phyloP scores from a whole-genome alignment of 2,797 vertebrate species.

The Psittacula echo region DNA sequence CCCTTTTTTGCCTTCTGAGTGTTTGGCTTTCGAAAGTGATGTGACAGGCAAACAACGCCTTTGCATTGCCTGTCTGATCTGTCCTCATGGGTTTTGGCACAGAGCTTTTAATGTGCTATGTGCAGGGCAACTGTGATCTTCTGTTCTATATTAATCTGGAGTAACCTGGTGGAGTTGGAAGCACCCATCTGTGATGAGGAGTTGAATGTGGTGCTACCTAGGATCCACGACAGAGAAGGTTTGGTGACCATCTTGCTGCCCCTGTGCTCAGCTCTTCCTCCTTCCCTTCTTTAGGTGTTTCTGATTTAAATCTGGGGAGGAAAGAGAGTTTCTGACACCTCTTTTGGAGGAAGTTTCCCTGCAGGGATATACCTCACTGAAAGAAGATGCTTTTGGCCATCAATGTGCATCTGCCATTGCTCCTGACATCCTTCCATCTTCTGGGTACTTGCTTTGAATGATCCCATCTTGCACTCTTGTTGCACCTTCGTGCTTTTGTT shows the following conservation, averaged over 20 bases:
- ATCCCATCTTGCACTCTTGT: accelerated
- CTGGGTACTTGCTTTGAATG: accelerated
- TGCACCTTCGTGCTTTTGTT: neutral
- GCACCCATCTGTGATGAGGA: accelerated
- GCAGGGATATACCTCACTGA: accelerated
- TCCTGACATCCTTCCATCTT: neutral
- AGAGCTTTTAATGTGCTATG: neutral
- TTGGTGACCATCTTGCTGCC: neutral
- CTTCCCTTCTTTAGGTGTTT: neutral
- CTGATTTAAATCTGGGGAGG: neutral
- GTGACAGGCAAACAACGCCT: neutral
- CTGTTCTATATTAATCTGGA: neutral
- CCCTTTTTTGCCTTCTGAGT: neutral
- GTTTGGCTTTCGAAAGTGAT: neutral
- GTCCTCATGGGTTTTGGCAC: neutral
- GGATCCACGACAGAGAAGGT: neutral
- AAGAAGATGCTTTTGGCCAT: neutral
- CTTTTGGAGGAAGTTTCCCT: neutral
- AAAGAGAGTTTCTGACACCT: neutral
- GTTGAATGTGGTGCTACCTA: accelerated
- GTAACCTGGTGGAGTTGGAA: neutral
- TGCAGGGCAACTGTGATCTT: accelerated
- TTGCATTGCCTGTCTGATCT: neutral
- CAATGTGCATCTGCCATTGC: neutral
- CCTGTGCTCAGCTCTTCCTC: neutral